A percentile compares a stretch with the other conserved stretches of the same genome.
Conservation (phyloP, 2,888 invertebrate genomes). For the Seira musarum region DNA sequence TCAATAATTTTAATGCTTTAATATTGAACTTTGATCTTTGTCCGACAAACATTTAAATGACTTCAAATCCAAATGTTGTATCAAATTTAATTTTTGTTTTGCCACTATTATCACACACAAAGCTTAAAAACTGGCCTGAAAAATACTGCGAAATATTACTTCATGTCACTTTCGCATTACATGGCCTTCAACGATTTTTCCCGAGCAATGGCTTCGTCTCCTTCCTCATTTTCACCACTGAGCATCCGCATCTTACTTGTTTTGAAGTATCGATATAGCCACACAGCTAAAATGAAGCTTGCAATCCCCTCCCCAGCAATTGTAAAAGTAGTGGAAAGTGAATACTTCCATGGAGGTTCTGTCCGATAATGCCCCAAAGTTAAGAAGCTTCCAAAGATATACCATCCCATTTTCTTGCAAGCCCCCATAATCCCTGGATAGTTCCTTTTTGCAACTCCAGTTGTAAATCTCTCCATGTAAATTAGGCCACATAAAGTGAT, state of each 20-base stretch:
- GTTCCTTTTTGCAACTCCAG: conserved; percentile 39
- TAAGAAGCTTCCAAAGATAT: conserved; percentile 57
- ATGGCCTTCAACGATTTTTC: too few relatives aligned
- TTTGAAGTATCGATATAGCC: conserved; percentile 57
- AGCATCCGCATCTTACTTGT: conserved; percentile 39
- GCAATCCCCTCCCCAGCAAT: conserved; percentile 60
- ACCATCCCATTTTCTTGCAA: conserved; percentile 52
- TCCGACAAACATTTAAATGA: too few relatives aligned
- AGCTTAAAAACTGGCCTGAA: too few relatives aligned
- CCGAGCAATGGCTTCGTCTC: too few relatives aligned
- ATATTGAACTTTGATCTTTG: too few relatives aligned
- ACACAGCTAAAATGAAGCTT: conserved; percentile 49
- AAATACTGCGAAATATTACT: too few relatives aligned
- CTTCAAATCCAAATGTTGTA: too few relatives aligned
- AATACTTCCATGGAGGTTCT: conserved; percentile 56
- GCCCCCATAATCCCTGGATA: not conserved
- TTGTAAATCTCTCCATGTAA: conserved; percentile 37
- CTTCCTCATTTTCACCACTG: too few relatives aligned
- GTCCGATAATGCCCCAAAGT: conserved; percentile 61
- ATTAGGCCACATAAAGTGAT: conserved; percentile 49
- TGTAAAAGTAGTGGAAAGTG: conserved; percentile 52
- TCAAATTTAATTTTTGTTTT: too few relatives aligned
- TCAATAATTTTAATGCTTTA: too few relatives aligned
- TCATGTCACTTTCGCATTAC: too few relatives aligned
- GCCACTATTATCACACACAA: too few relatives aligned